Conservation (phyloP, 1,140 invertebrate genomes). For the Samia ricini region DNA sequence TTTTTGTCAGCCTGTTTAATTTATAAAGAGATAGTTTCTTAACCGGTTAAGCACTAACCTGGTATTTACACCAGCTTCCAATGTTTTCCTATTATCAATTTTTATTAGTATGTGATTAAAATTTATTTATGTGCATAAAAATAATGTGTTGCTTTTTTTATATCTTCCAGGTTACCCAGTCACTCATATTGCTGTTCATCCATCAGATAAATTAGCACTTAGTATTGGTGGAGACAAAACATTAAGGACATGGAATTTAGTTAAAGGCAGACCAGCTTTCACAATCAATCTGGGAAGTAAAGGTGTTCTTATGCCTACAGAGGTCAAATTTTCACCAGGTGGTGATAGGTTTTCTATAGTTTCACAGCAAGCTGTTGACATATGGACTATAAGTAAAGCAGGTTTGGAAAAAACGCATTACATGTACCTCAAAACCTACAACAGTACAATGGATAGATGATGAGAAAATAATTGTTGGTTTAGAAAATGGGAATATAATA, state of each 20-base stretch:
- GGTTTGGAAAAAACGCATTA: conserved; percentile 79
- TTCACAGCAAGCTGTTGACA: conserved; percentile 83
- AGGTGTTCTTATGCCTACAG: conserved; percentile 77
- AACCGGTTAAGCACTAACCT: no score
- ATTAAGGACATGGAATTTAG: conserved; percentile 94
- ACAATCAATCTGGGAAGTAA: conserved; percentile 89
- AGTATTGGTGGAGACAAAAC: conserved; percentile 91
- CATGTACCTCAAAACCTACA: conserved; percentile 81
- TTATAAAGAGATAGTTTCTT: no score
- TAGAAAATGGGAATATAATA: conserved; percentile 84
- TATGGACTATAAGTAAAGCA: conserved; percentile 87
- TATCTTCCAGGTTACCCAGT: conserved; percentile 78
- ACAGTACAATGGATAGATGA: conserved; percentile 82
- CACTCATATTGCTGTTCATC: conserved; percentile 88
- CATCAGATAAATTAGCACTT: conserved; percentile 91
- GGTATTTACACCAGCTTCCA: no score
- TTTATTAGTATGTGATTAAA: no score
- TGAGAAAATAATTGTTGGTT: conserved; percentile 81
- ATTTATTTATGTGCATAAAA: no score
- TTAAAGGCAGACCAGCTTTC: conserved; percentile 93
- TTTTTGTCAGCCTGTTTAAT: no score
- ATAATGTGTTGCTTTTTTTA: no score
- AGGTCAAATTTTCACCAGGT: conserved; percentile 81
- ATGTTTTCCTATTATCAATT: no score
- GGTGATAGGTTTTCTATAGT: conserved; percentile 86